Base-by-base conservation (phyloP, 2,113 vertebrate genomes). In the Eidolon helvum region DNA sequence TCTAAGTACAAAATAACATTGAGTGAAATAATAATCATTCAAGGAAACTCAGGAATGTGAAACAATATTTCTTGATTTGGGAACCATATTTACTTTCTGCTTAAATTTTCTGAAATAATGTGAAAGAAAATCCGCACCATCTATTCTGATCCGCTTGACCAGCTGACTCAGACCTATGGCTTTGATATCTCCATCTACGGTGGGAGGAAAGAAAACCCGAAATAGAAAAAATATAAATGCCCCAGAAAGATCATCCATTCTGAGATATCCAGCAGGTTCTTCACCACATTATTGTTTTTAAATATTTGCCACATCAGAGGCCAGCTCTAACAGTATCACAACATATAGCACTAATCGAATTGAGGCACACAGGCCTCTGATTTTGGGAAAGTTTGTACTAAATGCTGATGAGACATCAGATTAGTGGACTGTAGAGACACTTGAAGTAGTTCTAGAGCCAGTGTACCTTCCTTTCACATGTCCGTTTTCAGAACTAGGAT, bases 31-130 rank as follows among this genome's bases (percentile, higher is more conserved):
- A 95, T 72, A 87, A 89, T 55, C 66, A 90, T 65, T 63, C 43
- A 87, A 72, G 48, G 84, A 89, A 97, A 92, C 16, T 6, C 33
- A 63, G 22, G 28, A 30, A 72, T 74, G 21, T 50, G 50, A 65
- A 61, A 80, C 14, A 94, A 35, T 26, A 78, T 83, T 93, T 89
- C 53, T 95, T 72, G 24, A 57, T 38, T 63, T 40, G 26, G 2
- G 53, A 40, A 50, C 1, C 21, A 38, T 90, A 57, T 53, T 79
- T 90, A 65, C 35, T 82, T 86, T 77, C 21, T 84, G 28, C n/a
- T 78, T 87, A 68, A 50, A 38, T 83, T 68, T 74, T 96, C 43
- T 80, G 50, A 86, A 95, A 72, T 85, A 69, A 78, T n/a, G 24
- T 89, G 69, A 95, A 96, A 57, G 30, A 5, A 69, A 82, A 84